Conservation (phyloP, 2,113 vertebrate species). For the Pleuronectes platessa region DNA sequence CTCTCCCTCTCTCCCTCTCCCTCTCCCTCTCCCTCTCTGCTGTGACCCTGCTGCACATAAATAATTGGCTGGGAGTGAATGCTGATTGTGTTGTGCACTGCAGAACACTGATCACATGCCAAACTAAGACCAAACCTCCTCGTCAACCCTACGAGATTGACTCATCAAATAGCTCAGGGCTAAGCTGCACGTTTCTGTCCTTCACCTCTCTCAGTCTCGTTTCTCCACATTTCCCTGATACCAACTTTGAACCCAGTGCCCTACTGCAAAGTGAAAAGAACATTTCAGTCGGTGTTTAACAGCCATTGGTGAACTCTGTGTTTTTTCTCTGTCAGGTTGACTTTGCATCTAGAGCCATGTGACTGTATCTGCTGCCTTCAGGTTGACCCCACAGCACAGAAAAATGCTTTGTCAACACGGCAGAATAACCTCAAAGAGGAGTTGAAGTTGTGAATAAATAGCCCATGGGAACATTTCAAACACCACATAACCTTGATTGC, state of each 20-base stretch:
- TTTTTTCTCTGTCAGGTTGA: conserved; percentile 37
- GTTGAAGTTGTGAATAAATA: conserved; percentile 55
- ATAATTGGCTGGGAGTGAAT: conserved; percentile 61
- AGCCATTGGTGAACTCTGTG: conserved; percentile 22
- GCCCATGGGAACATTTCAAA: conserved; percentile 26
- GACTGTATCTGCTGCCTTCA: conserved; percentile 44
- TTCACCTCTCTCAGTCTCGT: background rate
- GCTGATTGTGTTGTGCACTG: conserved; percentile 58
- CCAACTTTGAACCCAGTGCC: conserved; percentile 16
- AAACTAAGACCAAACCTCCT: conserved; percentile 40
- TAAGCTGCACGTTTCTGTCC: conserved; percentile 18
- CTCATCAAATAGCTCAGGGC: conserved; percentile 43
- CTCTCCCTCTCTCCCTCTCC: conserved; percentile 16
- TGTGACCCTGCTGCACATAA: conserved; percentile 67
- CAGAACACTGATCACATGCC: conserved; percentile 59
- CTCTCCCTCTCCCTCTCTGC: conserved; percentile 42
- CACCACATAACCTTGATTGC: conserved; percentile 53
- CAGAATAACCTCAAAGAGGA: conserved; percentile 26
- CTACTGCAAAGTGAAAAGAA: background rate
- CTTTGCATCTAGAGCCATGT: conserved; percentile 44
- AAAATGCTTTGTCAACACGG: conserved; percentile 54
- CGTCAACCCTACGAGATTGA: conserved; percentile 49
- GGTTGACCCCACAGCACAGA: conserved; percentile 36
- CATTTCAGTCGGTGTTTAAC: background rate
- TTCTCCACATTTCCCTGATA: conserved; percentile 7